Base-by-base conservation (phyloP, 2,888 invertebrate species). In the Cephus pulcher region DNA sequence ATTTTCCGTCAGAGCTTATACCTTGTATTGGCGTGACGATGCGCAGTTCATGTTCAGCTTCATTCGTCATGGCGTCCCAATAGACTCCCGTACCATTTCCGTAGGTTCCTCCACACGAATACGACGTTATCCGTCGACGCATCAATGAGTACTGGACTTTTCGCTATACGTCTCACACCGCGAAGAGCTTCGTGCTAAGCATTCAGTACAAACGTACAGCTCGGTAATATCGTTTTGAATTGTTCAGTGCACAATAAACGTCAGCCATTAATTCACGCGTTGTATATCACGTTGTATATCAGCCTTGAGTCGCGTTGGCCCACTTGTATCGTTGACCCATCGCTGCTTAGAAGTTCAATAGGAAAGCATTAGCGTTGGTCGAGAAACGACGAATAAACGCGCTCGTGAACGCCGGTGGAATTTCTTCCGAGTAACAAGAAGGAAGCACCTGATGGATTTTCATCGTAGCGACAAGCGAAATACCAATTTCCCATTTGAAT, bases 251-350 rank as follows among this genome's bases (percentile, higher is more conserved):
- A 81, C 79, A 82, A 84, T 83, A 79, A 83, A 79, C 78, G 77
- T 78, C 76, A 76, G 12, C 80, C 77, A 82, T 83, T 80, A 82
- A 82, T 82, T 84, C 81, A 82, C 76, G 76, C 80, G 75, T 80
- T 75, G 75, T 76, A 75, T 30, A 30, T 30, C 30, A 30, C 30
- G 30, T 30, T 30, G 30, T 30, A 1, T 80, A 83, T 84, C 82
- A 84, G 79, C 80, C 73, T 74, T 79, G 79, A 79, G 79, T 56
- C 23, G 56, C 56, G 4, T 56, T 23, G 15, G 9, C 23, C 56
- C 56, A 56, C 6, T 23, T 9, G 56, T 23, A 23, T 56, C 56
- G 9, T 23, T 23, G 56, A 56, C 23, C 9, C 1, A 23, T 56
- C 9, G 56, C 56, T 56, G 4, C 40, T 15, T 15, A 1, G 4